Base-by-base conservation (phyloP, 2,888 invertebrate species). In the Amblyteles armatorius region DNA sequence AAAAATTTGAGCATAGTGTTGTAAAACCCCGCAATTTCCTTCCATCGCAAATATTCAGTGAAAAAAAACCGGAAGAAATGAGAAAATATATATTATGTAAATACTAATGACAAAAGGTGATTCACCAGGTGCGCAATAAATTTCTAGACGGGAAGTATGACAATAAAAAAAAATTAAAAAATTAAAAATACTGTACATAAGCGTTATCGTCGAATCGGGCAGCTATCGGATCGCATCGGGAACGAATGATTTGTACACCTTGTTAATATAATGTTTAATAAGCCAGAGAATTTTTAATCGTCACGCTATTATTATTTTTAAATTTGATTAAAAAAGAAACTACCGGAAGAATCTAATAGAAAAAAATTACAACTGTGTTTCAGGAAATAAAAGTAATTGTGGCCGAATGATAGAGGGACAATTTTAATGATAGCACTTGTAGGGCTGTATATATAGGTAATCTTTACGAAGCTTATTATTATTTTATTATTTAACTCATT, bases 381-480 rank as follows among this genome's bases (percentile, higher is more conserved):
- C 93, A 93, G 93, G 92, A 91, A 90, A 88, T 93, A 93, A 91
- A 67, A 83, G 89, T 90, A 87, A 90, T 90, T 90, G 90, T 91
- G 92, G 92, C 91, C 90, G 92, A 92, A 89, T 91, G 90, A 91
- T 91, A 90, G 88, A 91, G 89, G 92, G 90, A 90, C 90, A 90
- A 91, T 90, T 92, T 88, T 92, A 90, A 87, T 83, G 65, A 80
- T 92, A 91, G 86, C 90, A 90, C 91, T 91, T 91, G 83, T 92
- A 91, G 89, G 85, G 88, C 87, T 91, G 90, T 91, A 89, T 88
- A 90, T 93, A 93, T 93, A 93, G 93, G 93, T 93, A 93, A 93
- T 91, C 83, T 69, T 86, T 89, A 88, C 88, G 89, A 93, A 93
- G 92, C 93, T 93, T 93, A 93, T 91, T 76, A 67, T 76, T 76